Evolutionary conservation across 2,797 vertebrate genomes (phyloP), one percentile per base, ranked within the genome.

Genomic region (Anniella stebbinsi): DNA sequence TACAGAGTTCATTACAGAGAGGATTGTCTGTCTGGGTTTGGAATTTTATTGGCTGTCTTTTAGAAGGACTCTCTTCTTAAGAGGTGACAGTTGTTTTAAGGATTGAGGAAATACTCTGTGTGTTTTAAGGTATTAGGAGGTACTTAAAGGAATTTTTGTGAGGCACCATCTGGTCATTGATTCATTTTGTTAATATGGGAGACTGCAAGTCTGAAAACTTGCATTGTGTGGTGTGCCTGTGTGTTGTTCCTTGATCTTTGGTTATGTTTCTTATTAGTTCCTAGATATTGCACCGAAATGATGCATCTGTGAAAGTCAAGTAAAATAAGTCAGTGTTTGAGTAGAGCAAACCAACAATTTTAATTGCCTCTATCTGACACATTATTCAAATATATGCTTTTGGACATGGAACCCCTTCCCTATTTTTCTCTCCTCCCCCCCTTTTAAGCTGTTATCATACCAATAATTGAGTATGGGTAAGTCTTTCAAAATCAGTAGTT

Each of bases 51-150:
- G 63, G 63, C 30, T 87, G 60, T 48, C 86, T 77, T 69, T 51
- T 54, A 84, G 81, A 48, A 78, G 92, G 70, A 83, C 87, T 21
- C 4, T 2, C 11, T 80, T 25, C 2, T 69, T 0, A 90, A 87
- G 82, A 94, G 92, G 88, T 90, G 91, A 88, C 93, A 95, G 89
- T 94, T 95, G 91, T 89, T 87, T 48, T 89, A 12, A 92, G 91
- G 89, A 92, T 86, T 95, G 91, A 93, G 75, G 77, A 94, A 95
- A 92, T 90, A 90, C 84, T 95, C 70, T 83, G 17, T 75, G 69
- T 87, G 75, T 82, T 89, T 89, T 89, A 70, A 83, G 80, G 89
- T 91, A 94, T 96, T 95, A 89, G 63, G 73, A 81, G 45, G 60
- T 93, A 80, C 82, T 80, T 93, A 94, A 72, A 86, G 41, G 72